A percentile compares a stretch with the other conserved stretches of the same genome.
Evolutionary conservation across 2,888 invertebrate species (phyloP).

Genomic region (Nemotelus nigrinus): DNA sequence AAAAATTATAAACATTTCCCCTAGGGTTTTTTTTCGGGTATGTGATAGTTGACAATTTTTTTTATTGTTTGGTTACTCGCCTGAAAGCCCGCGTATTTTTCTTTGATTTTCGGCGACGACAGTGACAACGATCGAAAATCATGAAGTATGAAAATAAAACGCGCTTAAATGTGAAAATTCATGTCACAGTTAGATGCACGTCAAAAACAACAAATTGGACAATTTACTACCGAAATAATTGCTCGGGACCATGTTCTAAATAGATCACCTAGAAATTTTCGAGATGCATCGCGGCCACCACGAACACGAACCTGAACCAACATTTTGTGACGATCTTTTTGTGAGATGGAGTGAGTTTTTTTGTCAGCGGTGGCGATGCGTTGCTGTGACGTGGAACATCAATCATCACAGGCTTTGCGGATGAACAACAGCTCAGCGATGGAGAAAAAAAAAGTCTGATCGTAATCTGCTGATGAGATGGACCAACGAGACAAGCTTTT

Average conservation of each 20-base stretch:
- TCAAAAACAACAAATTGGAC: slow-evolving; percentile 47
- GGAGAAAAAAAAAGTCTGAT: slow-evolving; percentile 32
- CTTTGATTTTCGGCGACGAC: slow-evolving; percentile 18
- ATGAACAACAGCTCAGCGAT: slow-evolving; percentile 22
- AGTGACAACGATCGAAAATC: slow-evolving; percentile 33
- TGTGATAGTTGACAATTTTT: background rate
- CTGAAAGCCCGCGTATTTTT: background rate
- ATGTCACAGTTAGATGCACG: slow-evolving; percentile 48
- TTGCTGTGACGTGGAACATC: slow-evolving; percentile 11
- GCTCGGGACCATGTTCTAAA: slow-evolving; percentile 44
- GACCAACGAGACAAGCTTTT: slow-evolving; percentile 20
- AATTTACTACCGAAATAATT: slow-evolving; percentile 48
- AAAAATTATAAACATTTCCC: slow-evolving; percentile 36
- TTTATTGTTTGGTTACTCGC: background rate
- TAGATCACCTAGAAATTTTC: slow-evolving; percentile 25
- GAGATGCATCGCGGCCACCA: background rate
- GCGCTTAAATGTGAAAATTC: slow-evolving; percentile 43
- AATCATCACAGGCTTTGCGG: slow-evolving; percentile 25
- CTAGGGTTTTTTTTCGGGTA: background rate
- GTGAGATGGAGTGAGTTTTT: background rate
- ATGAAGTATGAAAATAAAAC: slow-evolving; percentile 36
- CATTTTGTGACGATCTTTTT: slow-evolving; percentile 3
- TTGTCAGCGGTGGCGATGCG: background rate
- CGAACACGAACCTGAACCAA: slow-evolving; percentile 4
- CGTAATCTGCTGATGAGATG: slow-evolving; percentile 32